Conservation (phyloP, 2,113 vertebrate genomes). For the Protobothrops flavoviridis region DNA sequence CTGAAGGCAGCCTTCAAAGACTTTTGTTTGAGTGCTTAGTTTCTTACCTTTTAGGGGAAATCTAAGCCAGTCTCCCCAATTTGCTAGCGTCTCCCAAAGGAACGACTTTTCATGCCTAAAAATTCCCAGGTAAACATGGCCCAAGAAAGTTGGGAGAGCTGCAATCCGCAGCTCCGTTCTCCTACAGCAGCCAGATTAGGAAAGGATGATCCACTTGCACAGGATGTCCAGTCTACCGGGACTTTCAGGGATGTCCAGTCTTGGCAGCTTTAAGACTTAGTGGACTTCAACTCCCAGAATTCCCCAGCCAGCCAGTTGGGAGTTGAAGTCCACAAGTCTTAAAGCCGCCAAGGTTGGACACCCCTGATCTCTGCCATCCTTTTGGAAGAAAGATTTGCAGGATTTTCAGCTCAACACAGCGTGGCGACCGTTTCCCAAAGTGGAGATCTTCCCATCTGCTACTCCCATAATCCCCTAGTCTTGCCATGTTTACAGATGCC, state of each 20-base stretch:
- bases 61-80: background rate
- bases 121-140: background rate
- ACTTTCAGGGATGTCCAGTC: background rate
- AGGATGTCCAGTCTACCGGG: background rate
- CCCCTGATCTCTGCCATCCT: background rate
- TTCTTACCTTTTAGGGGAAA: background rate
- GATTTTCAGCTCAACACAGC: background rate
- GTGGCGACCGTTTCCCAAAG: background rate
- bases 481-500: background rate
- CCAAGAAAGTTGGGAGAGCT: background rate
- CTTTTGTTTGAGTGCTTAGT: background rate
- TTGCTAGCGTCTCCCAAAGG: background rate
- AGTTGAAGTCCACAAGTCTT: background rate
- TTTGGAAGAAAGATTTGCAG: background rate
- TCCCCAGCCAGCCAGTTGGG: background rate
- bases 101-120: background rate
- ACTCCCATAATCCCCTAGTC: background rate
- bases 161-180: background rate
- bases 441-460: background rate
- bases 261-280: background rate
- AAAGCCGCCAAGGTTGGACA: no score
- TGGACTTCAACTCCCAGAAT: background rate
- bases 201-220: background rate
- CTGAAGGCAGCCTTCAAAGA: background rate
- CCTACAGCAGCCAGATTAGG: background rate